Conservation (phyloP, 2,888 invertebrate species). For the Serripes groenlandicus region DNA sequence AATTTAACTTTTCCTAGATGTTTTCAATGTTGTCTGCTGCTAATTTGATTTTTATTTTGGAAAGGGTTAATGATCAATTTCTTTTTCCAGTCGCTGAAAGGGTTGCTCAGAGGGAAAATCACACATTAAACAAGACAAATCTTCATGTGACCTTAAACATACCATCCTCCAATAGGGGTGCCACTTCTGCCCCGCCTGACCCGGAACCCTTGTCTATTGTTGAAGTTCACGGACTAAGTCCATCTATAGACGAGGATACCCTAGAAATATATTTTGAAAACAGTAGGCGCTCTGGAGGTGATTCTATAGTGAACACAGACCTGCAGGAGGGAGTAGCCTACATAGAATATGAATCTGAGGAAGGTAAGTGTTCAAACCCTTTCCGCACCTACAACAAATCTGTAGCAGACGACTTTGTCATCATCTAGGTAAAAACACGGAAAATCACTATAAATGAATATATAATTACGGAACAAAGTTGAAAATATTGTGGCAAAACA, state of each 20-base stretch:
- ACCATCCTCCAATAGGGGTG: not conserved
- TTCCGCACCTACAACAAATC: no score
- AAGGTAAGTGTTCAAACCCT: no score
- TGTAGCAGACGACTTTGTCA: no score
- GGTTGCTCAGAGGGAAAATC: not conserved
- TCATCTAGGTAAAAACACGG: no score
- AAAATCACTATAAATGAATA: no score
- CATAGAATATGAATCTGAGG: not conserved
- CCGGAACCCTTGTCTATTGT: conserved; percentile 15
- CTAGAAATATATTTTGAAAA: conserved; percentile 61
- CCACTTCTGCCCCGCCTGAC: not conserved
- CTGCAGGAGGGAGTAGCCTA: conserved; percentile 6
- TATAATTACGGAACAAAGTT: no score
- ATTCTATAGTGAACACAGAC: conserved; percentile 34
- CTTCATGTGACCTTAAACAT: not conserved
- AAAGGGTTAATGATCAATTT: no score
- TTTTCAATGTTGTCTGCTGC: no score
- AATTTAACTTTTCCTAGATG: no score
- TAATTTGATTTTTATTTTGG: no score
- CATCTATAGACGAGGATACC: conserved; percentile 21
- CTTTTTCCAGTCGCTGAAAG: conserved; percentile 3
- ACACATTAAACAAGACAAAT: not conserved
- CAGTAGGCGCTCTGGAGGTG: conserved; percentile 52
- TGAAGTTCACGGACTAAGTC: conserved; percentile 26
- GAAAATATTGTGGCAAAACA: no score